phyloP scores from a whole-genome alignment of 2,888 invertebrate species.

The Graphium colonna region DNA sequence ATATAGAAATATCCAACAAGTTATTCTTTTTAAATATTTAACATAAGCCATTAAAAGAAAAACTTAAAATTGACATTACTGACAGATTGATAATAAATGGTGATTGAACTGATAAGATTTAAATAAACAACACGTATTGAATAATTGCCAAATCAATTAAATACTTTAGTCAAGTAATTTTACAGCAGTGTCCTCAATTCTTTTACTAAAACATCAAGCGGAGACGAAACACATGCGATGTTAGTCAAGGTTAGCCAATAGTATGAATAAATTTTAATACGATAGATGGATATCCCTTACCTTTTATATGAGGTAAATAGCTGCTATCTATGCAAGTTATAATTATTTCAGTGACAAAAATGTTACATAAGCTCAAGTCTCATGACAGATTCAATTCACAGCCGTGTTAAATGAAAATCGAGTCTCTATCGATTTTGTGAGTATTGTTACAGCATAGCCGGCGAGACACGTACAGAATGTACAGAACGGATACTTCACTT shows the following conservation, averaged over 20 bases:
- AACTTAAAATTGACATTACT: conserved; percentile 19
- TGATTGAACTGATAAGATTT: neutral
- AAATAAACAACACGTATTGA: conserved; percentile 3
- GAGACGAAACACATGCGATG: conserved; percentile 19
- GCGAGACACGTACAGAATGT: conserved; percentile 44
- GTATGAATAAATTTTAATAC: conserved; percentile 25
- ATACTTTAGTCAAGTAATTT: neutral
- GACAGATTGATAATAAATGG: conserved; percentile 17
- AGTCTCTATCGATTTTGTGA: conserved; percentile 44
- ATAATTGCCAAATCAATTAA: conserved; percentile 7
- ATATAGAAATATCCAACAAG: neutral
- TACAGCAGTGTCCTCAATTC: neutral
- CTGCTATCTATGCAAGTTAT: conserved; percentile 51
- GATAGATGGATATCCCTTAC: conserved; percentile 54
- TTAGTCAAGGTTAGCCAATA: conserved; percentile 53
- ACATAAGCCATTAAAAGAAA: neutral
- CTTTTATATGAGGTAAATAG: conserved; percentile 62
- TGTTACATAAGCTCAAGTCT: conserved; percentile 73
- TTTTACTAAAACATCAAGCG: neutral
- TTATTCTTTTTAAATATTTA: neutral
- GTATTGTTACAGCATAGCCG: conserved; percentile 60
- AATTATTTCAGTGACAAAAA: conserved; percentile 62
- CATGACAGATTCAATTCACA: conserved; percentile 57
- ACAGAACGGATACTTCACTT: conserved; percentile 68
- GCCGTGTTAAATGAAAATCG: conserved; percentile 43